These are phyloP conservation scores for Furnarius figulus DNA, from an alignment of 2,113 vertebrate species.

Conservation along the genomic window DNA sequence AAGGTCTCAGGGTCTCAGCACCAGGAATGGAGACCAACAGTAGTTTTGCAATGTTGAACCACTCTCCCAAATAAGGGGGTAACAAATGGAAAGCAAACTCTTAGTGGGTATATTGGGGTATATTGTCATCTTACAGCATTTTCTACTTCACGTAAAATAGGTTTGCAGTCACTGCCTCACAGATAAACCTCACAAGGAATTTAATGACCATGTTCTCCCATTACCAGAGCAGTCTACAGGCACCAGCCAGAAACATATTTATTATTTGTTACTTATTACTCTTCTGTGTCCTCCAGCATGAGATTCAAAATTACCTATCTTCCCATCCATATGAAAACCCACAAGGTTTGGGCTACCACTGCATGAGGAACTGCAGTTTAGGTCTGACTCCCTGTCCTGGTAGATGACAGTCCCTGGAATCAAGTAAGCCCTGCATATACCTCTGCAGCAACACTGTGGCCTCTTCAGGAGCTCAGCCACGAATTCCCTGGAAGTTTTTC, in stretches of 20 bases:
- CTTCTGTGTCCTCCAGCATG: background rate
- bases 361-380: background rate
- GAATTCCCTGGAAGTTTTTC: background rate
- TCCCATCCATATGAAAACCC: background rate
- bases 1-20: background rate
- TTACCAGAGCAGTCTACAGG: background rate
- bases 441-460: background rate
- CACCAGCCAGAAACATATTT: background rate
- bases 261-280: background rate
- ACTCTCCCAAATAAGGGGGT: background rate
- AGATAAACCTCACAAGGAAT: background rate
- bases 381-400: background rate
- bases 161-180: background rate
- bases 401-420: background rate
- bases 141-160: background rate
- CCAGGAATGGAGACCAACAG: background rate
- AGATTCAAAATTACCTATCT: background rate
- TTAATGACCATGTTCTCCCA: background rate
- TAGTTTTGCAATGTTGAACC: background rate
- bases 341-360: background rate
- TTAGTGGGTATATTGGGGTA: background rate
- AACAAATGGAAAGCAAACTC: background rate
- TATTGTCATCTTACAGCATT: background rate
- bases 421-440: background rate
- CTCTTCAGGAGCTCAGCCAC: background rate